phyloP scores from a whole-genome alignment of 2,113 vertebrate genomes.

The Lophochroa leadbeateri region DNA sequence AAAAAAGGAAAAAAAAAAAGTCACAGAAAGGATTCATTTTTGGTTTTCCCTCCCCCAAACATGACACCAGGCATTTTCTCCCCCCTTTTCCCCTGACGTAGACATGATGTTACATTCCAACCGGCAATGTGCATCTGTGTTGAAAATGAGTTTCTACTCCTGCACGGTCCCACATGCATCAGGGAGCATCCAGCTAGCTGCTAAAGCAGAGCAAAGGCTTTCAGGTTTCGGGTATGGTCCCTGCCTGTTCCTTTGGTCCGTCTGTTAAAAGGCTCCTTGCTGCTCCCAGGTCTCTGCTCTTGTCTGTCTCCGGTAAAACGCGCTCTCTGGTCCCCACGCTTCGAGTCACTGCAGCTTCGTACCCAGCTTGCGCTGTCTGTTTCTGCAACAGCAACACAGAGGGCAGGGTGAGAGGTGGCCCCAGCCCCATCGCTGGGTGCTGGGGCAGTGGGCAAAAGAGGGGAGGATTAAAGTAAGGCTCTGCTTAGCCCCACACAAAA shows the following conservation, averaged over 20 bases:
- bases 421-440: rapidly evolving
- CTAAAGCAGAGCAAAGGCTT: constrained; percentile 79
- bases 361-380: constrained; percentile 98
- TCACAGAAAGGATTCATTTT: constrained; percentile 63
- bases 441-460: rapidly evolving
- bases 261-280: constrained; percentile 82
- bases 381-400: constrained; percentile 73
- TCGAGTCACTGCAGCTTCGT: constrained; percentile 92
- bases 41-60: constrained; percentile 52
- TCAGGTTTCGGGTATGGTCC: constrained; percentile 77
- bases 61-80: constrained; percentile 47
- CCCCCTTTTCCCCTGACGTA: constrained; percentile 48
- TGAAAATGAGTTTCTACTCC: constrained; percentile 82
- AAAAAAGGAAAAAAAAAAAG: constrained; percentile 45
- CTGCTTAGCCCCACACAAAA: background rate
- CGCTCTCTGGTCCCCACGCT: constrained; percentile 50
- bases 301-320: constrained; percentile 73
- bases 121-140: constrained; percentile 52
- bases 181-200: constrained; percentile 82
- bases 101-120: constrained; percentile 54
- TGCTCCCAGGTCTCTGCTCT: constrained; percentile 79
- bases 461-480: background rate
- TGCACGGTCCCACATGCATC: constrained; percentile 83
- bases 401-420: background rate
- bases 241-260: constrained; percentile 79